These are phyloP conservation scores for Caenorhabditis brenneri DNA, from an alignment of 1,140 invertebrate genomes.

Conservation along the genomic window DNA sequence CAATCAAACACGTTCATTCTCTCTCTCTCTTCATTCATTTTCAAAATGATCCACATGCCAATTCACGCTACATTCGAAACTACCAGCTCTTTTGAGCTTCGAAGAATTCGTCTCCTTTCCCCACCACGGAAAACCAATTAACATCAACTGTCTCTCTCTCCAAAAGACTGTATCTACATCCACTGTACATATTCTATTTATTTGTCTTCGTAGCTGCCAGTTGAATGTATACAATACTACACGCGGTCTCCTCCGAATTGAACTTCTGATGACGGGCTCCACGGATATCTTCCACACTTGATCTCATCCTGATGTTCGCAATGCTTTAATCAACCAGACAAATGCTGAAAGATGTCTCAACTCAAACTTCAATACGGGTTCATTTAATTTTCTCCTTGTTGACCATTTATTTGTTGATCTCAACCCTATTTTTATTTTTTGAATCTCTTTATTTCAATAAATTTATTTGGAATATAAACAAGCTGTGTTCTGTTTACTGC, in stretches of 20 bases:
- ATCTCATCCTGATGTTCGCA: not conserved
- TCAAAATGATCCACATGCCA: not conserved
- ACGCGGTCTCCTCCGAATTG: not conserved
- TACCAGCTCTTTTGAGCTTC: conserved; percentile 5
- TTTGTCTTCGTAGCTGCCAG: not conserved
- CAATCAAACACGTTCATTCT: not conserved
- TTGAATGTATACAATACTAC: not conserved
- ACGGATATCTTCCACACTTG: not conserved
- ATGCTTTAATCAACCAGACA: not conserved
- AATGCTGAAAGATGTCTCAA: not conserved
- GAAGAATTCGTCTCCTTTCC: not conserved
- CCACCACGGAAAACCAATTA: not conserved
- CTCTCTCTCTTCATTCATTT: not conserved
- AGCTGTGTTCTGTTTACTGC: too few relatives aligned
- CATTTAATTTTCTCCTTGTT: not conserved
- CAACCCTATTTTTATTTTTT: not conserved
- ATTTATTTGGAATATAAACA: conserved; percentile 1
- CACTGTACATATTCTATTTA: conserved; percentile 1
- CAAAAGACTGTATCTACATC: not conserved
- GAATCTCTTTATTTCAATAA: not conserved
- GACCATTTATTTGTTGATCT: not conserved
- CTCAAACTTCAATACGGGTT: not conserved
- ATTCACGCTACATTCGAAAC: conserved; percentile 12
- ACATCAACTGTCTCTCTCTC: not conserved
- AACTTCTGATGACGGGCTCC: not conserved